Percentiles rank a stretch among this genome's conserved stretches.
These are phyloP conservation scores for Eustalomyia histrio DNA, from an alignment of 2,888 invertebrate species.

Conservation along the genomic window DNA sequence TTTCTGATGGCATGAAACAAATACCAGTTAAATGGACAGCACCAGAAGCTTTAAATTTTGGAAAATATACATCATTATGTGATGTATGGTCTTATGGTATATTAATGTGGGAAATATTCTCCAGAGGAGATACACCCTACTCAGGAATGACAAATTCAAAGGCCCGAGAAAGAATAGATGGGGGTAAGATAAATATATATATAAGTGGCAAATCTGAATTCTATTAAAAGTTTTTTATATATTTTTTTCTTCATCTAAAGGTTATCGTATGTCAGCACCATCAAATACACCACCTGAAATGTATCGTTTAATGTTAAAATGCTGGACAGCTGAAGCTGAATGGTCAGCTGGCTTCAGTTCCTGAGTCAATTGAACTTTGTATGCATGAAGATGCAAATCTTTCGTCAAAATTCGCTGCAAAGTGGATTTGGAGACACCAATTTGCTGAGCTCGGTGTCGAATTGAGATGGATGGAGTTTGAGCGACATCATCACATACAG, in stretches of 20 bases:
- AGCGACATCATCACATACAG: no score
- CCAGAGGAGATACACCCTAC: slow-evolving; percentile 95
- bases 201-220: background rate
- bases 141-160: slow-evolving; percentile 96
- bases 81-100: slow-evolving; percentile 99
- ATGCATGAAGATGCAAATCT: no score
- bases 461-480: no score
- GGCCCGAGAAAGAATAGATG: slow-evolving; percentile 95
- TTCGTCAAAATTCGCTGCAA: no score
- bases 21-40: slow-evolving; percentile 99
- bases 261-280: slow-evolving; percentile 95
- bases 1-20: slow-evolving; percentile 98
- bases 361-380: no score
- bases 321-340: slow-evolving; percentile 96
- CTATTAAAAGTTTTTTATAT: background rate
- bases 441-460: no score
- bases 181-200: slow-evolving; percentile 83
- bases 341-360: no score
- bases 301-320: slow-evolving; percentile 93
- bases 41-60: slow-evolving; percentile 96
- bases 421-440: no score
- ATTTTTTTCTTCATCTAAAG: slow-evolving; percentile 80
- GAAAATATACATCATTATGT: slow-evolving; percentile 96
- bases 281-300: slow-evolving; percentile 93
- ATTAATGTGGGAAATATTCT: slow-evolving; percentile 97